Conservation (phyloP, 1,140 invertebrate species). For the Pachyrhynchus sulphureomaculatus region DNA sequence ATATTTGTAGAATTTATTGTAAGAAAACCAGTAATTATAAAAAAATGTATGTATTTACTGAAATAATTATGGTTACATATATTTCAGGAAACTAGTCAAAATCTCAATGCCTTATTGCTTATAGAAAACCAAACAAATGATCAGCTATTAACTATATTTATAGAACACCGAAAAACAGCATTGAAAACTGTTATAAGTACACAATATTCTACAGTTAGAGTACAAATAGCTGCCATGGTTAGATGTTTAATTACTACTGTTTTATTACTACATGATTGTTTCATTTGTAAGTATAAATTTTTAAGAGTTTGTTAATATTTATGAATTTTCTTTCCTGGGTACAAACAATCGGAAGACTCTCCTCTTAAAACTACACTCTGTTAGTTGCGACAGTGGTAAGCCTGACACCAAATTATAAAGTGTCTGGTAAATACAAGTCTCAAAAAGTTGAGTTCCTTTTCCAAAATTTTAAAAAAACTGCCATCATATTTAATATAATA, state of each 20-base stretch:
- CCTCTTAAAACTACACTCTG: no score
- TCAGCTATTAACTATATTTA: conserved; percentile 55
- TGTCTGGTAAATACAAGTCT: no score
- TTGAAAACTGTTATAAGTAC: conserved; percentile 55
- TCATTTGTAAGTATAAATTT: conserved; percentile 54
- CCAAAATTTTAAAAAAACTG: no score
- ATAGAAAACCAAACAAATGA: conserved; percentile 48
- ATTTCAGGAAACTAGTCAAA: conserved; percentile 46
- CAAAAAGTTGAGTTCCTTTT: no score
- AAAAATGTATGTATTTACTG: no score
- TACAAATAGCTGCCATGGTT: conserved; percentile 56
- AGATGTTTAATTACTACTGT: conserved; percentile 56
- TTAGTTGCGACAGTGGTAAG: no score
- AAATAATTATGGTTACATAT: conserved; percentile 14
- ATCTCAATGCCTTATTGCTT: conserved; percentile 47
- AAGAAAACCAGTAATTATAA: no score
- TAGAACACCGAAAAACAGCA: conserved; percentile 54
- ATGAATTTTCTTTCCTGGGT: no score
- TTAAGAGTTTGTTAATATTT: background rate
- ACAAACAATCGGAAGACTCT: no score
- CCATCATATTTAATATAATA: no score
- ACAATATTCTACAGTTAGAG: conserved; percentile 55
- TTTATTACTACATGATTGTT: conserved; percentile 56
- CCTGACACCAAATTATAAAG: no score
- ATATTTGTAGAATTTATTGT: no score